Evolutionary conservation across 1,140 invertebrate genomes (phyloP), one percentile per base, ranked within the genome.

Genomic region (Drosophila nannoptera): DNA sequence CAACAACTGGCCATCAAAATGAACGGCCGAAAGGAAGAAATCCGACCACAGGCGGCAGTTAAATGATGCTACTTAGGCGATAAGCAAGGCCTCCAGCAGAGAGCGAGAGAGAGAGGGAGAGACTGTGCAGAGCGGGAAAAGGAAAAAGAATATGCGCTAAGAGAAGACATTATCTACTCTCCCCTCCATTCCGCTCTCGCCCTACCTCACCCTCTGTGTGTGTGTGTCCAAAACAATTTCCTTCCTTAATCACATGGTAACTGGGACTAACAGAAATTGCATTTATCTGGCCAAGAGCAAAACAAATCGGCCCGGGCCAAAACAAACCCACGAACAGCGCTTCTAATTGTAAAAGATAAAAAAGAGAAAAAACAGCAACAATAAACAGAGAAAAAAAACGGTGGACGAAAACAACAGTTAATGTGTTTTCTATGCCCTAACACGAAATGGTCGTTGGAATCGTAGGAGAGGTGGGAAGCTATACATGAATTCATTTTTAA

Each of bases 181-280:
- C 35, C 36, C 29, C 16, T 45, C 46, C 77, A 54, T 38, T 66
- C 76, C 76, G 61, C 65, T 40, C 22, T 3, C 22, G 75, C 38
- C 63, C 75, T 62, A 68, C 78, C 78, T 83, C 78, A 84, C 6
- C 16, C 77, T 87, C 74, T 70, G 60, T 80, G 66, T 77, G 74
- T 67, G 5, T 77, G 75, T 80, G 81, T 87, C 86, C 86, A 86
- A 88, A 88, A 88, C 86, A 88, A 88, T 88, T 88, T 88, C 86
- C 86, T 88, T 88, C 86, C 86, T 86, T 88, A 88, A 88, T 88
- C 86, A 88, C 81, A 77, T 68, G 78, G 80, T 73, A 83, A 71
- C 76, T 63, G 69, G 69, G 69, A 64, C 40, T 64, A 48, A 59
- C 73, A 53, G 73, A 84, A 84, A 83, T 83, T 80, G 66, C 72